Conservation (phyloP, 2,888 invertebrate species). For the Lasioglossum zephyrum region DNA sequence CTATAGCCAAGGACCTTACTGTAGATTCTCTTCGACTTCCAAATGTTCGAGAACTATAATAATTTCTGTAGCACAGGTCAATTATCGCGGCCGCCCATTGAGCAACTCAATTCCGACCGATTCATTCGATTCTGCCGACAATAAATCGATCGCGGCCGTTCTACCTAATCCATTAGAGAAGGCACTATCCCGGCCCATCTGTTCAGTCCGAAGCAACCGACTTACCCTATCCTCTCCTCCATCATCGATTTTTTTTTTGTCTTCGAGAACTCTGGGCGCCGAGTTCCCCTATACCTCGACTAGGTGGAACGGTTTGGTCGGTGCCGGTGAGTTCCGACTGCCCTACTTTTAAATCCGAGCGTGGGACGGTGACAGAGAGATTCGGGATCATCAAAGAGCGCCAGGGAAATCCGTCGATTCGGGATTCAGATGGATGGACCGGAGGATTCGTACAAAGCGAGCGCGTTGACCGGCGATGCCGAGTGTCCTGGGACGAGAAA, state of each 20-base stretch:
- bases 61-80: neutral
- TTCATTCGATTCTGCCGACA: slow-evolving; percentile 6
- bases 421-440: slow-evolving; percentile 57
- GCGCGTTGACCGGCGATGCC: slow-evolving; percentile 31
- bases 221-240: slow-evolving; percentile 22
- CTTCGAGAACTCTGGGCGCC: neutral
- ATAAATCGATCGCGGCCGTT: slow-evolving; percentile 15
- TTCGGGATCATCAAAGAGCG: slow-evolving; percentile 52
- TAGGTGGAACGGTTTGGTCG: neutral
- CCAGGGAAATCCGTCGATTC: slow-evolving; percentile 51
- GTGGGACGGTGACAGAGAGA: slow-evolving; percentile 47
- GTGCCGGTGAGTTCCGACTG: slow-evolving; percentile 37
- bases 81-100: neutral
- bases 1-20: neutral
- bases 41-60: neutral
- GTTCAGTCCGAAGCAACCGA: slow-evolving; percentile 15
- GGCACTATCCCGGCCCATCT: slow-evolving; percentile 14
- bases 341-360: slow-evolving; percentile 59
- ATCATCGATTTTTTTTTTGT: slow-evolving; percentile 27
- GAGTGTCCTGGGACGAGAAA: neutral
- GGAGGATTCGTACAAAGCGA: slow-evolving; percentile 16
- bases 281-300: neutral
- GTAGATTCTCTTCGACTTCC: neutral
- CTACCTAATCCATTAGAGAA: slow-evolving; percentile 53
- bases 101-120: slow-evolving; percentile 5